These are phyloP conservation scores for Halcyon chelicuti DNA, from an alignment of 2,797 vertebrate genomes.

Conservation along the genomic window DNA sequence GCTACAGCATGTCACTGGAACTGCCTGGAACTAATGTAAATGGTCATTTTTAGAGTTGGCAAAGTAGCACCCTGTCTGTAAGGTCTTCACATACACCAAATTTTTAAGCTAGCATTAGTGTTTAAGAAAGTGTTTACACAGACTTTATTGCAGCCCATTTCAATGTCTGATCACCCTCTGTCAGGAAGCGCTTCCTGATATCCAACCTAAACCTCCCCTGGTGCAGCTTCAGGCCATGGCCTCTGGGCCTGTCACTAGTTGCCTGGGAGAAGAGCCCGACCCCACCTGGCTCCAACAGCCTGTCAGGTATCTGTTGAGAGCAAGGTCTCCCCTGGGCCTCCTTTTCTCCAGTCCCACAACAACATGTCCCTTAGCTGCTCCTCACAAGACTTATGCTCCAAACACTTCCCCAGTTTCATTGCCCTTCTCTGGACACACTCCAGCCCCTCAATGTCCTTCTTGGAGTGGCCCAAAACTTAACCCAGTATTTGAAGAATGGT, in stretches of 20 bases:
- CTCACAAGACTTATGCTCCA: not conserved
- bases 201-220: not conserved
- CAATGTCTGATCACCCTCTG: no score
- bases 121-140: not conserved
- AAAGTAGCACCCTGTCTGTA: not conserved
- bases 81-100: not conserved
- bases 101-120: not conserved
- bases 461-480: not conserved
- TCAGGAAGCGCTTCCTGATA: not conserved
- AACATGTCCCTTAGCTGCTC: not conserved
- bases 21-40: not conserved
- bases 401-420: not conserved
- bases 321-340: not conserved
- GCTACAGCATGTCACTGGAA: no score
- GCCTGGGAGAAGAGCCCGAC: not conserved
- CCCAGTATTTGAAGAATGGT: not conserved
- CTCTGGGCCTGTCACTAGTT: not conserved
- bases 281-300: not conserved
- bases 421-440: not conserved
- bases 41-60: not conserved
- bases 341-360: not conserved
- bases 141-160: not conserved
- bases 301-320: not conserved
- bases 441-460: not conserved
- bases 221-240: not conserved